These are phyloP conservation scores for Diorhabda sublineata DNA, from an alignment of 1,140 invertebrate genomes.

Conservation along the genomic window DNA sequence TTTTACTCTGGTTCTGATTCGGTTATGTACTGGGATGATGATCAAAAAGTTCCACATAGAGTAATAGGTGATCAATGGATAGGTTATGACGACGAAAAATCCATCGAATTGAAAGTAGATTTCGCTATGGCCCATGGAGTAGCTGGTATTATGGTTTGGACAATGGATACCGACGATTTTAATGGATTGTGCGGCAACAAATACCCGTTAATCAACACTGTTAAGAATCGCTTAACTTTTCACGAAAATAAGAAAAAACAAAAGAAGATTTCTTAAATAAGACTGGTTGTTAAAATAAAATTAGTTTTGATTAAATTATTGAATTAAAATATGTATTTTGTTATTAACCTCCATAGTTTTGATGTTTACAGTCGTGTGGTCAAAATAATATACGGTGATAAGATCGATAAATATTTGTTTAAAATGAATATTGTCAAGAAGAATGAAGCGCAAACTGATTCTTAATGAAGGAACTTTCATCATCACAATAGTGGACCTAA, in stretches of 20 bases:
- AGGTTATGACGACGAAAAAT: conserved; percentile 39
- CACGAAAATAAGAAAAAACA: neutral
- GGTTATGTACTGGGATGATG: conserved; percentile 38
- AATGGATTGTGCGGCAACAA: conserved; percentile 53
- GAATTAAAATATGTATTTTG: too few species aligned
- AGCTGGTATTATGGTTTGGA: conserved; percentile 68
- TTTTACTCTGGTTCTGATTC: conserved; percentile 40
- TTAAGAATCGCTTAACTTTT: conserved; percentile 38
- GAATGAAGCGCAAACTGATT: too few species aligned
- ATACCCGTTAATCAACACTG: conserved; percentile 56
- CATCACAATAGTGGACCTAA: too few species aligned
- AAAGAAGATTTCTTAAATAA: neutral
- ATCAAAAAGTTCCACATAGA: conserved; percentile 32
- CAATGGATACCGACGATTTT: conserved; percentile 70
- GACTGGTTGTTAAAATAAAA: neutral
- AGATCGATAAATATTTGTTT: too few species aligned
- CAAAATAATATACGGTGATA: too few species aligned
- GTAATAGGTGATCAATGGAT: conserved; percentile 40
- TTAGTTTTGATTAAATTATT: neutral
- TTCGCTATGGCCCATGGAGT: conserved; percentile 52
- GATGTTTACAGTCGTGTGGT: too few species aligned
- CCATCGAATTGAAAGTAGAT: conserved; percentile 35
- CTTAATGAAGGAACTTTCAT: too few species aligned
- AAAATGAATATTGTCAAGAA: too few species aligned
- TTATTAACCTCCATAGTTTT: too few species aligned